Evolutionary conservation across 1,140 invertebrate species (phyloP), one percentile per base, ranked within the genome.

Genomic region (Arctopsyche grandis): DNA sequence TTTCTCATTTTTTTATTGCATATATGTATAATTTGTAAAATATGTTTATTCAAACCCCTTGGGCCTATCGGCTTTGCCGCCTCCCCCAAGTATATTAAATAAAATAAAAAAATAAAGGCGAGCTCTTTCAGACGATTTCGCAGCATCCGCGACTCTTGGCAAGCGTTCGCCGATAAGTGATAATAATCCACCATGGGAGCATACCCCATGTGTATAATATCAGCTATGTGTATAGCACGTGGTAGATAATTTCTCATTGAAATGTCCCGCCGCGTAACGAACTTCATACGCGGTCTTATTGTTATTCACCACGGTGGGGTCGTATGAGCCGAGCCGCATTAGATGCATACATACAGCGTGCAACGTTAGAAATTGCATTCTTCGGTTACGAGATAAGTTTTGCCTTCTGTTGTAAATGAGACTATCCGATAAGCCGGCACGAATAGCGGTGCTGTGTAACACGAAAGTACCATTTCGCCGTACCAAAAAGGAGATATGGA

Each of bases 401-500:
- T 38, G 73, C 73, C 70, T 60, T 75, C 48, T 60, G 52, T 75
- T 75, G 73, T 75, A 75, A 75, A 75, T 60, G 73, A 60, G 73
- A 75, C 9, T 75, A 60, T 26, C 73, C 73, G 74, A 76, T 76
- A 76, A 76, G 74, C 12, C 43, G 48, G 74, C 74, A 76, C 74
- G 74, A 76, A 76, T 76, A 76, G 74, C 74, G 74, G 74, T 56
- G 74, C 56, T 76, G 74, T 76, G 74, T 76, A 56, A 76, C 74
- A 76, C 74, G 74, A 76, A 76, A 76, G 74, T 43, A 76, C 74
- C 74, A 76, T 76, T 76, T 76, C 74, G 74, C 46, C 44, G 56
- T 63, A 76, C 74, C 29, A 76, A 76, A 63, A 76, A 76, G 74
- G 74, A 60, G 74, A 76, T 76, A 76, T 76, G 74, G 16, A 3